phyloP scores from a whole-genome alignment of 2,888 invertebrate genomes.

The Unio delphinus region DNA sequence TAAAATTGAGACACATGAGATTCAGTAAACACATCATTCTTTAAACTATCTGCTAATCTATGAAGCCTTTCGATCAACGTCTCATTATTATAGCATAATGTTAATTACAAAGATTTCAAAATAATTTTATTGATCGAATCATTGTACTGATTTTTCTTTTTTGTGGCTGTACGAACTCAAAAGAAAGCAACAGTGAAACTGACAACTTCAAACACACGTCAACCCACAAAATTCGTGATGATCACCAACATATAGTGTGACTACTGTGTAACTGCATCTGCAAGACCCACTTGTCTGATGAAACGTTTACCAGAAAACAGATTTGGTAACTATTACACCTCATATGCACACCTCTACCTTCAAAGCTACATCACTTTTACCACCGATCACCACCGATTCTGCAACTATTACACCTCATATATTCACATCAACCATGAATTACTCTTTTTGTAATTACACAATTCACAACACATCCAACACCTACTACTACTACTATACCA shows the following conservation, averaged over 20 bases:
- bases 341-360: not conserved
- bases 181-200: conserved; percentile 3
- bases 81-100: no score
- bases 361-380: not conserved
- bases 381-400: not conserved
- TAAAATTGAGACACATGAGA: no score
- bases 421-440: not conserved
- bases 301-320: conserved; percentile 1
- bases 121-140: no score
- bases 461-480: no score
- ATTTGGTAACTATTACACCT: not conserved
- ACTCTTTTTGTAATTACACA: not conserved
- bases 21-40: no score
- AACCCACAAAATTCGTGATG: not conserved
- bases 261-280: conserved; percentile 1
- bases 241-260: conserved; percentile 2
- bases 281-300: conserved; percentile 2
- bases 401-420: not conserved
- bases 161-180: no score
- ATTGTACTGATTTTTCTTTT: no score
- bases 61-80: no score
- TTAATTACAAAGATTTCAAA: no score
- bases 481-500: not conserved
- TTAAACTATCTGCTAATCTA: no score
- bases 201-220: conserved; percentile 2